Evolutionary conservation across 2,888 invertebrate species (phyloP), one percentile per base, ranked within the genome.

Genomic region (Stictocephala bisonia): DNA sequence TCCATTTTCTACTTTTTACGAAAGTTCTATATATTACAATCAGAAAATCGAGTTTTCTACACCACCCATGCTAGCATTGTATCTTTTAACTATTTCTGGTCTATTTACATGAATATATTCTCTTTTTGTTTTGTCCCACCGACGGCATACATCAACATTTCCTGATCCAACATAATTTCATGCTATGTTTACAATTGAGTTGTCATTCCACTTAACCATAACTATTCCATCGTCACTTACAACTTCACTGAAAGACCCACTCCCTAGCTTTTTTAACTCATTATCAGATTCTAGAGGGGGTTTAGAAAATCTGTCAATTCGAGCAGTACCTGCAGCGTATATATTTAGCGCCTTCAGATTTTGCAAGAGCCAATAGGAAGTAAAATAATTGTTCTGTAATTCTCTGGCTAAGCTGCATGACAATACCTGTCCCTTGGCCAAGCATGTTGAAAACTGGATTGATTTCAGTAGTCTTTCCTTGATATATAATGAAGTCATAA

Each of bases 321-420:
- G 58, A 24, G 76, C 64, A n/a, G 77, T 77, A 60, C 76, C 74
- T 15, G 66, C 50, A 44, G 77, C 73, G 20, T 71, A 70, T 31
- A 75, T 75, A 31, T 48, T 18, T 18, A 60, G 66, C 27, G 66
- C 24, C 60, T 72, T 35, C 13, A 77, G 64, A 51, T 69, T 73
- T 35, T 78, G 51, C 31, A 77, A 74, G 64, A 77, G 71, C 41
- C 68, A 41, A 60, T 72, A 78, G 0, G 75, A 60, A 26, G 75
- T 56, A 56, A 75, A 75, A 74, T 68, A 73, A 72, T 75, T 75
- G 35, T 75, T 66, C n/a, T 58, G 24, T 40, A 26, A 73, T 18
- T 20, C 48, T 18, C 40, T 77, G 44, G 48, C 44, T 26, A 22
- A 67, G 67, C 24, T 67, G 67, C 67, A 67, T 67, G 11, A 67